Base-by-base conservation (phyloP, 2,888 invertebrate species). In the Pheosia tremula region DNA sequence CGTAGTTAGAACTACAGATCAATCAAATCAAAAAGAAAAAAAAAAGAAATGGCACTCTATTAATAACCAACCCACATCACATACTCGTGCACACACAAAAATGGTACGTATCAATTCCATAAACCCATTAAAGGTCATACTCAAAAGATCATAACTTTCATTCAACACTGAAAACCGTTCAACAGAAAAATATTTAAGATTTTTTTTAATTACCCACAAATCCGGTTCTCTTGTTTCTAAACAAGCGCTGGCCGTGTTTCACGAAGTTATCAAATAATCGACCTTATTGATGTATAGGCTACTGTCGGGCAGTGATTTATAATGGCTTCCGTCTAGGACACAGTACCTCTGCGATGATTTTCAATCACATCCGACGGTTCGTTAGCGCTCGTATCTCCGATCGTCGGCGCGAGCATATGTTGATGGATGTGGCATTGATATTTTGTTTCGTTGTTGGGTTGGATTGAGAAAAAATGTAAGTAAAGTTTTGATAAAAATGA, bases 281-380 rank as follows among this genome's bases (percentile, higher is more conserved):
- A 89, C 87, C 86, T 86, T 88, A 90, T 90, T 91, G 93, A 93
- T 91, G 91, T 88, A 91, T 91, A 86, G 79, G 89, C 90, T 89
- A 89, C 93, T 87, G 93, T 91, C 90, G 73, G 72, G 67, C 72
- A 75, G 88, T 93, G 93, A 93, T 93, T 93, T 89, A 93, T 93
- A 90, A 87, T 88, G 83, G 88, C 91, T 93, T 91, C 92, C 90
- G 93, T 88, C 86, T 91, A 91, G 90, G 91, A 93, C 92, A 93
- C 86, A 88, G 87, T 91, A 89, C 85, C 90, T 90, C 84, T 81
- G 82, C 86, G 89, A 91, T 92, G 92, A 93, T 92, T 93, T 92
- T 91, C 93, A 93, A 93, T 93, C 93, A 93, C 86, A 92, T 90
- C 87, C 86, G 91, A 90, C 84, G 92, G 87, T 93, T 93, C 93